phyloP scores from a whole-genome alignment of 2,113 vertebrate genomes.

The Gadus chalcogrammus region DNA sequence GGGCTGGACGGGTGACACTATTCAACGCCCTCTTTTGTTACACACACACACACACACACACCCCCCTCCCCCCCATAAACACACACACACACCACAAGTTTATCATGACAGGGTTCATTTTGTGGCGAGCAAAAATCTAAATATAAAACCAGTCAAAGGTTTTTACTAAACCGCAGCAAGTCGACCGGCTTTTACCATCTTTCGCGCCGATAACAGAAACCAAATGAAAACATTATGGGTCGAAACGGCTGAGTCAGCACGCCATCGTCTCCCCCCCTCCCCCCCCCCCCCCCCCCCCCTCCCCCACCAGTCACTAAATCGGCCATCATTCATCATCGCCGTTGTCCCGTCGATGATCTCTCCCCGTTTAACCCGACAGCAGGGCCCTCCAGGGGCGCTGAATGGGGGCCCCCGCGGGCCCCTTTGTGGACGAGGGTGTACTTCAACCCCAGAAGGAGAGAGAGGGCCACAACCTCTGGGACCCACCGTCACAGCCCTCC shows the following conservation, averaged over 20 bases:
- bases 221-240: no score
- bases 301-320: background rate
- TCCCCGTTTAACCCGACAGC: constrained; percentile 54
- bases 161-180: no score
- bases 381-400: constrained; percentile 43
- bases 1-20: constrained; percentile 37
- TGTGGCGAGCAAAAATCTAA: no score
- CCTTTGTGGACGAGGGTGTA: constrained; percentile 44
- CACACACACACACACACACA: background rate
- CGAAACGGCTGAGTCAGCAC: no score
- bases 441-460: constrained; percentile 49
- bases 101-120: no score
- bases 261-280: no score
- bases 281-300: no score
- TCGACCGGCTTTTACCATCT: no score
- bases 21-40: constrained; percentile 54
- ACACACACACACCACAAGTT: no score
- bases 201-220: no score
- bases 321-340: background rate
- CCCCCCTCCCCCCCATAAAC: background rate
- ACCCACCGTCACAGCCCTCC: constrained; percentile 37
- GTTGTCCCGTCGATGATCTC: constrained; percentile 20
- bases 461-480: constrained; percentile 51
- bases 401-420: constrained; percentile 21
- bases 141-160: no score